Evolutionary conservation across 2,797 vertebrate species (phyloP).

Genomic region (Sebastolobus altivelis): DNA sequence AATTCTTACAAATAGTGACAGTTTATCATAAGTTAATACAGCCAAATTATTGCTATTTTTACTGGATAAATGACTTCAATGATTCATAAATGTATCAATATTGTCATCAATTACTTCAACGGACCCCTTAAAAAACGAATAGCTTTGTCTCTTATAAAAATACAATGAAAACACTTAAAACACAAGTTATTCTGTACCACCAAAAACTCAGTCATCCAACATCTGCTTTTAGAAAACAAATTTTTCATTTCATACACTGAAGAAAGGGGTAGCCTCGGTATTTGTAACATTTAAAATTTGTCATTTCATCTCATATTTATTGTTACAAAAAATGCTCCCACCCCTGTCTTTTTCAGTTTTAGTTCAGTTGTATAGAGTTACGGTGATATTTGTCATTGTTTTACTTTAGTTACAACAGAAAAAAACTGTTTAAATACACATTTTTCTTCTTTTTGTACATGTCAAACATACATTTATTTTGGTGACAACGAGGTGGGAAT

Average conservation of each 20-base stretch:
- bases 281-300: background rate
- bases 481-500: background rate
- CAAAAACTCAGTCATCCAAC: background rate
- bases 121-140: background rate
- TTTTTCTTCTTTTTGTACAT: background rate
- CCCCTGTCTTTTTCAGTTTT: background rate
- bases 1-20: background rate
- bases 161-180: background rate
- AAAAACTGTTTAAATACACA: background rate
- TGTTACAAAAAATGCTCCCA: background rate
- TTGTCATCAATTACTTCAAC: background rate
- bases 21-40: background rate
- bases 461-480: background rate
- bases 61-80: background rate
- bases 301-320: background rate
- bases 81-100: background rate
- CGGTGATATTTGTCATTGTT: background rate
- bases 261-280: background rate
- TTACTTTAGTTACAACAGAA: background rate
- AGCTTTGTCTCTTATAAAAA: background rate
- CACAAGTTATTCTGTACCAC: background rate
- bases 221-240: background rate
- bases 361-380: background rate
- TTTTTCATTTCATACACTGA: background rate
- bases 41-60: background rate